Percentiles rank a stretch among this genome's conserved stretches.
These are phyloP conservation scores for Mus pahari DNA, from an alignment of 2,113 vertebrate genomes.

Conservation along the genomic window DNA sequence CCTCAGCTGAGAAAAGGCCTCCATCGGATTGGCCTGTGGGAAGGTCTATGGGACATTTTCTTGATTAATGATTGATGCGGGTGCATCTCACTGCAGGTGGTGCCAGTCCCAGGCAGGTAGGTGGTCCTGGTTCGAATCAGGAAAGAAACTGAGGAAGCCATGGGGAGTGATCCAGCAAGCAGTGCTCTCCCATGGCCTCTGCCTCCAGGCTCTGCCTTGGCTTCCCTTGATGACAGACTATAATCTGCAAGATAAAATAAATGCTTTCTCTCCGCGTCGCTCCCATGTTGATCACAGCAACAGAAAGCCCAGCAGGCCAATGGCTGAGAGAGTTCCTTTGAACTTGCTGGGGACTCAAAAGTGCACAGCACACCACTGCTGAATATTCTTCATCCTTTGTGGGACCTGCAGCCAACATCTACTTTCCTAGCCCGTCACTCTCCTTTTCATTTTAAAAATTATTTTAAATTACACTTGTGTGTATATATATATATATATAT, in stretches of 20 bases:
- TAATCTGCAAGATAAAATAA: not conserved
- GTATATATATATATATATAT: too few species aligned
- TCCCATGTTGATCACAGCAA: not conserved
- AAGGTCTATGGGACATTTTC: not conserved
- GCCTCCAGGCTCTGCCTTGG: not conserved
- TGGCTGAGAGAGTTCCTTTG: not conserved
- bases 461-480: not conserved
- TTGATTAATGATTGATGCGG: not conserved
- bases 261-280: not conserved
- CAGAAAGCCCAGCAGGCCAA: not conserved
- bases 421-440: not conserved
- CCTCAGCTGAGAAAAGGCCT: not conserved
- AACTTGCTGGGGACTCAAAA: not conserved
- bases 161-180: not conserved
- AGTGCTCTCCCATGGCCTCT: not conserved
- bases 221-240: not conserved
- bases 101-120: not conserved
- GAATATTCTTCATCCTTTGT: too few species aligned
- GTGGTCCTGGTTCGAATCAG: not conserved
- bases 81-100: not conserved
- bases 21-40: not conserved
- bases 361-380: fast-evolving
- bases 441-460: not conserved
- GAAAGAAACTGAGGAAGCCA: not conserved
- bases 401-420: not conserved